Base-by-base conservation (phyloP, 1,140 invertebrate genomes). In the Drosophila nigromelanica region DNA sequence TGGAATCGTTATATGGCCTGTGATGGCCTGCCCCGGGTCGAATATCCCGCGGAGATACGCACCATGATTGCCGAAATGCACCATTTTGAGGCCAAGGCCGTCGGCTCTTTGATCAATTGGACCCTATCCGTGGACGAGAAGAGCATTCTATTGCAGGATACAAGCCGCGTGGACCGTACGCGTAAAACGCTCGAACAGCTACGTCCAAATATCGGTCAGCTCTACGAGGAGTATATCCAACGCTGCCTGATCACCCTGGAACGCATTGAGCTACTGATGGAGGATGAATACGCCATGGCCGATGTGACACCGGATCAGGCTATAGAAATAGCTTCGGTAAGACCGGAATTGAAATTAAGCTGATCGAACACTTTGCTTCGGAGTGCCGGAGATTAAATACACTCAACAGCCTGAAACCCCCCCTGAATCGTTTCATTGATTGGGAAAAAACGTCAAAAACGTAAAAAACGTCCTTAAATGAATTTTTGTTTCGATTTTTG, bases 1-100 rank as follows among this genome's bases (percentile, higher is more conserved):
- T 91, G 90, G 90, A 27, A 51, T 6, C 54, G 43, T 5, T 91
- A 81, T 63, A 0, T 89, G 15, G 51, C 50, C 18, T 91, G 90
- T 24, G 82, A 87, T 50, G 80, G 82, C 1, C 24, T 89, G 15
- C 86, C 90, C 0, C 55, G 64, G n/a, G 63, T 83, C 4, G 27
- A 66, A n/a, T 5, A 43, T 21, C 90, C 90, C 4, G n/a, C 67
- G 0, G 80, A 90, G 0, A 60, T 91, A 2, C 75, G 90, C 1
- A 3, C 12, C 0, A 90, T 81, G 39, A 4, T 91, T 1, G 30
- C 10, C 0, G 69, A 79, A 45, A 37, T 85, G n/a, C 54, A 45
- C 0, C 21, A 66, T 18, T 47, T 67, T 11, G 86, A 85, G 71
- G 5, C 18, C 4, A 0, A 11, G 7, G 39, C 63, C 18, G 30